A percentile compares a stretch with the other conserved stretches of the same genome.
These are phyloP conservation scores for Daboia siamensis DNA, from an alignment of 2,113 vertebrate genomes.

Conservation along the genomic window DNA sequence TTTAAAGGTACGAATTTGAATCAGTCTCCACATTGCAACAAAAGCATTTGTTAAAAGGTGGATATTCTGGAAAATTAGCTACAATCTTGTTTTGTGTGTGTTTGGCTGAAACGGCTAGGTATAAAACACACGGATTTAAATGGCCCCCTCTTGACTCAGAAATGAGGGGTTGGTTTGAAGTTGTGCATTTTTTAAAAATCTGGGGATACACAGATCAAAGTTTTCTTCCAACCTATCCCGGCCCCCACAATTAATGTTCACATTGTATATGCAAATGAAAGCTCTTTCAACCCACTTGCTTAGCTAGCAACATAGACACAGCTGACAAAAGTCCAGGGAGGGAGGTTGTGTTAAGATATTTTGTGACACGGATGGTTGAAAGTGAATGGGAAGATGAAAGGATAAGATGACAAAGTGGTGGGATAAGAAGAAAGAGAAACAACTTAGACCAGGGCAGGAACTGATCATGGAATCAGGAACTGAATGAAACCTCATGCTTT, in stretches of 20 bases:
- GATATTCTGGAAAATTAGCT: conserved; percentile 6
- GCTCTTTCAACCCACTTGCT: not conserved
- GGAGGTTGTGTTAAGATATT: not conserved
- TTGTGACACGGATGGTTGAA: not conserved
- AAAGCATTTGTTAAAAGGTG: not conserved
- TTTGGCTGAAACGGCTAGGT: not conserved
- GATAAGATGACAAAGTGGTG: not conserved
- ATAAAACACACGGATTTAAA: conserved; percentile 11
- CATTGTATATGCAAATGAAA: not conserved
- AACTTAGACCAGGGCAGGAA: not conserved
- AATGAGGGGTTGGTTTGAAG: not conserved
- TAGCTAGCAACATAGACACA: not conserved
- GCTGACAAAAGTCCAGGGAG: not conserved
- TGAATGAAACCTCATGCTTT: not conserved
- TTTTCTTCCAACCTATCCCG: not conserved
- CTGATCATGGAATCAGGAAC: not conserved
- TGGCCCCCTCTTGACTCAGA: conserved; percentile 5
- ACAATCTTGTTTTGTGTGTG: not conserved
- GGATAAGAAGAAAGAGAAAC: not conserved
- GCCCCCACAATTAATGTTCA: not conserved
- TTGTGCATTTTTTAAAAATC: not conserved
- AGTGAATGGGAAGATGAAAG: not conserved
- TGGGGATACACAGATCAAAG: not conserved
- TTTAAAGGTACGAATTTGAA: conserved; percentile 36
- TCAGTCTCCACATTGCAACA: conserved; percentile 19